Conservation (phyloP, 2,113 vertebrate species). For the Pyxicephalus adspersus region DNA sequence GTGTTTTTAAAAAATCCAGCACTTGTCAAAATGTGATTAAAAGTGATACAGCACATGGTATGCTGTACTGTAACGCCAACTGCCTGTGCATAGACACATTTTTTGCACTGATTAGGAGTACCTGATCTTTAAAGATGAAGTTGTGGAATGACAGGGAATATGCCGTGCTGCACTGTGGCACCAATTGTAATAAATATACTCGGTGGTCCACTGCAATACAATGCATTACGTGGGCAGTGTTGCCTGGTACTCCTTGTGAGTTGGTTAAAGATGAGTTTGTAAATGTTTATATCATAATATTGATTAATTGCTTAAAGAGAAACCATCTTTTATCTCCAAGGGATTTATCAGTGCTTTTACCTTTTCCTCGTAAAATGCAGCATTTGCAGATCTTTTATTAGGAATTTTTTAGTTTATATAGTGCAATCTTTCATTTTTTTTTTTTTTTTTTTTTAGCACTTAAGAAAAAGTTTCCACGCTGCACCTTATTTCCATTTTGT, state of each 20-base stretch:
- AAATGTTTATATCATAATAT: background rate
- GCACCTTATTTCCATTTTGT: slow-evolving; percentile 43
- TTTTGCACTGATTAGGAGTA: slow-evolving; percentile 1
- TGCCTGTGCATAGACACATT: background rate
- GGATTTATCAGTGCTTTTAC: background rate
- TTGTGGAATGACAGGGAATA: slow-evolving; percentile 5
- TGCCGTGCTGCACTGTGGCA: slow-evolving; percentile 5
- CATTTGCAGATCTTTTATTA: background rate
- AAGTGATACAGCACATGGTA: background rate
- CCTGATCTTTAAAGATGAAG: background rate
- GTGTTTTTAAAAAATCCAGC: slow-evolving; percentile 38
- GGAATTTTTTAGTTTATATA: background rate
- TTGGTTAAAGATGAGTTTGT: background rate
- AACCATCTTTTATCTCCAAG: background rate
- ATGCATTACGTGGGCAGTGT: background rate
- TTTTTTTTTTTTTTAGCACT: slow-evolving; percentile 41
- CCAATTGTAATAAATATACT: background rate
- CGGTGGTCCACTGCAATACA: background rate
- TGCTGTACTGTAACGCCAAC: slow-evolving; percentile 1
- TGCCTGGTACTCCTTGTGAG: background rate
- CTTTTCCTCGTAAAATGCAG: background rate
- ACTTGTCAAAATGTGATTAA: slow-evolving; percentile 35
- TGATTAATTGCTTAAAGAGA: background rate
- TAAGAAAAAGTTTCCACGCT: slow-evolving; percentile 18
- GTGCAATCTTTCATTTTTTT: too few relatives aligned